phyloP scores from a whole-genome alignment of 2,888 invertebrate species.

The Cheilosia urbana region DNA sequence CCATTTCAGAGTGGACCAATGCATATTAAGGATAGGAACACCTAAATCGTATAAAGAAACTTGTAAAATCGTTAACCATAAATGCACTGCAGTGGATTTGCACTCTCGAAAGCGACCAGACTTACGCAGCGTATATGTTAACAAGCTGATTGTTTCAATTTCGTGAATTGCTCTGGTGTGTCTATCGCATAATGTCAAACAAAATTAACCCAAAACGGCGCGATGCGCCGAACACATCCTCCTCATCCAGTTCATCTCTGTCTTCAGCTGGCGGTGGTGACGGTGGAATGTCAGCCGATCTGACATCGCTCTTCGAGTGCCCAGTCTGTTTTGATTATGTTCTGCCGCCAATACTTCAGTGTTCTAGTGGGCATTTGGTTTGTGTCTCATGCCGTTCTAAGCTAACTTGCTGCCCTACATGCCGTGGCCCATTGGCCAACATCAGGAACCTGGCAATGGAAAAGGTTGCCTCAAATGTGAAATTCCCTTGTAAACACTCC shows the following conservation, averaged over 20 bases:
- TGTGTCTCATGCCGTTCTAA: conserved; percentile 99
- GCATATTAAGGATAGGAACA: conserved; percentile 25
- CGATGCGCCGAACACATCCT: conserved; percentile 83
- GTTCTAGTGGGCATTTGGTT: conserved; percentile 99
- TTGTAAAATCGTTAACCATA: conserved; percentile 11
- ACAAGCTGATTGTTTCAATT: conserved; percentile 76
- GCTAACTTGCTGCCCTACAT: conserved; percentile 98
- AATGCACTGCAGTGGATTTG: conserved; percentile 33
- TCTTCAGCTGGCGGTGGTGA: conserved; percentile 84
- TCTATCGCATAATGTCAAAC: conserved; percentile 81
- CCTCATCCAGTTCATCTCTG: conserved; percentile 83
- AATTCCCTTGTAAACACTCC: conserved; percentile 99
- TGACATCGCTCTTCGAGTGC: conserved; percentile 96
- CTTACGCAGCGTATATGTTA: conserved; percentile 69
- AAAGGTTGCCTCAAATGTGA: conserved; percentile 98
- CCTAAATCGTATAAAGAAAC: neutral
- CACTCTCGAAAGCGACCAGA: conserved; percentile 21
- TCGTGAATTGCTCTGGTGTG: conserved; percentile 75
- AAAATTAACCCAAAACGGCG: conserved; percentile 84
- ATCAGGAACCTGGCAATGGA: conserved; percentile 99
- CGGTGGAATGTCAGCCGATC: conserved; percentile 90
- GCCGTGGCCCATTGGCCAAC: conserved; percentile 97
- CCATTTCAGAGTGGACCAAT: conserved; percentile 40
- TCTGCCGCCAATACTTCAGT: conserved; percentile 98
- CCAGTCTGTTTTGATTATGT: conserved; percentile 99